Evolutionary conservation across 2,113 vertebrate species (phyloP).

Genomic region (Muscicapa adusta): DNA sequence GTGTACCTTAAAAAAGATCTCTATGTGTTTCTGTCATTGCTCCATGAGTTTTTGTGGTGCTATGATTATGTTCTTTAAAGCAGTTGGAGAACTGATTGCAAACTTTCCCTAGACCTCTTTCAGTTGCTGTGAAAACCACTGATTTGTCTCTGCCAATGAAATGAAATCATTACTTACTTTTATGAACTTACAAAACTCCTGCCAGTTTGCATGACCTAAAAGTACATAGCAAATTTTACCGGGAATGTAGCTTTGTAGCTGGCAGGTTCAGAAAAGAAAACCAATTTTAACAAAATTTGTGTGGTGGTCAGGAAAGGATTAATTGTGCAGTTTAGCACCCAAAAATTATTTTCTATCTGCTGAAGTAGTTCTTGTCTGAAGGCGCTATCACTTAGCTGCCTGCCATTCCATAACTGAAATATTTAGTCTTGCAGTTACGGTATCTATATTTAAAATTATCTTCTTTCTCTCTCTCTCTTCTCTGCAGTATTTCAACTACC

Average conservation of each 20-base stretch:
- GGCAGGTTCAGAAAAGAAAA: not conserved
- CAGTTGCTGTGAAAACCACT: not conserved
- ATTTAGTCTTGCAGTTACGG: not conserved
- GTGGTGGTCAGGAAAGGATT: not conserved
- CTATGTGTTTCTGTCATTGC: not conserved
- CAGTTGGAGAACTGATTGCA: not conserved
- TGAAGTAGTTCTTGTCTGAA: not conserved
- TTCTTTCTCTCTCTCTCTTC: not conserved
- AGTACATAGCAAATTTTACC: not conserved
- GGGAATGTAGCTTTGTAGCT: not conserved
- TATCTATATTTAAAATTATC: not conserved
- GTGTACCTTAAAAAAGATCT: not conserved
- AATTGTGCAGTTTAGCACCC: not conserved
- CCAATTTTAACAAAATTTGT: not conserved
- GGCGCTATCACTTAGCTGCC: not conserved
- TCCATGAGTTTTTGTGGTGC: not conserved
- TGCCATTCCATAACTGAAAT: not conserved
- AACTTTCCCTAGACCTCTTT: not conserved
- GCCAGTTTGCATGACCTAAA: not conserved
- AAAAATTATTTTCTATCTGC: not conserved
- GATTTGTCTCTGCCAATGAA: not conserved
- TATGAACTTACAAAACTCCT: not conserved
- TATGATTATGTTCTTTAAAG: not conserved
- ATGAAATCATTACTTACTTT: not conserved
- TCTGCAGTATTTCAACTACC: constrained; percentile 94